Evolutionary conservation across 1,140 invertebrate genomes (phyloP), one percentile per base, ranked within the genome.

Genomic region (Drosophila sucinea): DNA sequence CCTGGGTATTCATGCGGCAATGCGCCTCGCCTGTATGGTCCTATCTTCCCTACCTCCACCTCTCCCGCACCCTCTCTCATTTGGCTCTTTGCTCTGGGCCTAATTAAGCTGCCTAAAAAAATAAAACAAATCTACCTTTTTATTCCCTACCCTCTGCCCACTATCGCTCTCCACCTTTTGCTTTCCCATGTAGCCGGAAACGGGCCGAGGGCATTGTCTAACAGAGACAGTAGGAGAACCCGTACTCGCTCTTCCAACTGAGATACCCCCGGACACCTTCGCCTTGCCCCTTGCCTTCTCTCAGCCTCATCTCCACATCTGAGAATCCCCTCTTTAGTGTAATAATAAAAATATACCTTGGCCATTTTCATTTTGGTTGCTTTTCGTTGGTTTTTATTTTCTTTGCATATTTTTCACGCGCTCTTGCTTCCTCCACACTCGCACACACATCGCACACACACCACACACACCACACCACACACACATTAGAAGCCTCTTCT

Each of bases 351-450:
- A 77, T 73, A 55, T 80, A 84, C 67, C 70, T 73, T 79, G 65
- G 70, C 63, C 82, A 86, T 87, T 89, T 51, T 83, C 76, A 79
- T 82, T 86, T 38, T 60, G 58, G 70, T 67, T 60, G 40, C 60
- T 55, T 60, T 70, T 60, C 51, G 47, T 70, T 70, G 63, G 70
- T 68, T 70, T 86, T 87, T 84, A 71, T 51, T 51, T 51, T 51
- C 44, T 51, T 85, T 81, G 79, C 76, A 87, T 87, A 82, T 87
- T 82, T 87, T 87, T 87, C 83, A 86, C 83, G 84, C 71, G 63
- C 67, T 54, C 60, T 70, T 75, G 72, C 71, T 70, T 60, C 57
- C 33, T 40, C 27, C 61, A 51, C 70, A 54, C 33, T 44, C 47
- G 44, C 62, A n/a, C 55, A 40, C 32, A 35, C 38, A 35, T n/a